These are phyloP conservation scores for Noctuana brunneofusca DNA, from an alignment of 2,888 invertebrate genomes.

Conservation along the genomic window DNA sequence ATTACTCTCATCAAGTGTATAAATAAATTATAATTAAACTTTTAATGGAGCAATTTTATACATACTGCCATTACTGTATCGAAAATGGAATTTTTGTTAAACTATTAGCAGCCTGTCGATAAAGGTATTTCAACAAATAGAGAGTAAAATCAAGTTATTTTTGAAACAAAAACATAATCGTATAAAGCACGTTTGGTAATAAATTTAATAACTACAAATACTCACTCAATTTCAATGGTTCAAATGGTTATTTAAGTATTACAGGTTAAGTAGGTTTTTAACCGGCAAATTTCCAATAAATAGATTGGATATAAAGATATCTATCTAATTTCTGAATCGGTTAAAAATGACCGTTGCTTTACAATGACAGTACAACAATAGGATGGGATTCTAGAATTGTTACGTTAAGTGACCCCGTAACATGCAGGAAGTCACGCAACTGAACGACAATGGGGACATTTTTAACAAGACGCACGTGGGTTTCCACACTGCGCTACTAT, in stretches of 20 bases:
- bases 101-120: too few relatives aligned
- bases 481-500: not conserved
- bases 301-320: not conserved
- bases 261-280: too few relatives aligned
- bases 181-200: too few relatives aligned
- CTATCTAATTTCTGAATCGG: too few relatives aligned
- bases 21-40: conserved; percentile 16
- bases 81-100: conserved; percentile 21
- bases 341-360: not conserved
- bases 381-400: conserved; percentile 22
- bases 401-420: conserved; percentile 27
- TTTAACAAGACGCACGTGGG: conserved; percentile 11
- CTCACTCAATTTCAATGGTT: too few relatives aligned
- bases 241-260: too few relatives aligned
- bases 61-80: not conserved
- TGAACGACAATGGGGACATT: conserved; percentile 20
- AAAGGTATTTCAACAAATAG: too few relatives aligned
- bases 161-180: too few relatives aligned
- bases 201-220: too few relatives aligned
- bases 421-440: conserved; percentile 30
- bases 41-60: conserved; percentile 10
- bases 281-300: too few relatives aligned
- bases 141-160: too few relatives aligned
- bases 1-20: conserved; percentile 13
- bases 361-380: conserved; percentile 7